Conservation (phyloP, 2,113 vertebrate genomes). For the Dryoscopus gambensis region DNA sequence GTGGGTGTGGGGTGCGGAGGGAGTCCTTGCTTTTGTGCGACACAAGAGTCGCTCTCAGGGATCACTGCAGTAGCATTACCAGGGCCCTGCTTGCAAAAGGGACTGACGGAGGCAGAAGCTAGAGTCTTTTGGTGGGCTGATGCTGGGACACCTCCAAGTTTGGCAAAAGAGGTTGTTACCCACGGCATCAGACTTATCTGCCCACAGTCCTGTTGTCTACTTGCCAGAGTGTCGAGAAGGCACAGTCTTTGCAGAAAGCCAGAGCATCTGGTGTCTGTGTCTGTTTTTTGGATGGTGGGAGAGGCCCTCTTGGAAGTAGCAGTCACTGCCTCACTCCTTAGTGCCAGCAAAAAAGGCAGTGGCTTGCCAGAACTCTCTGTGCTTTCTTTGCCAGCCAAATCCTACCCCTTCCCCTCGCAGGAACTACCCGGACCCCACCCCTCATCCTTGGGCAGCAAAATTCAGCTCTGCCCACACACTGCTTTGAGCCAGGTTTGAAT, state of each 20-base stretch:
- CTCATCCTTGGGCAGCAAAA: conserved; percentile 7
- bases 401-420: not conserved
- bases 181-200: not conserved
- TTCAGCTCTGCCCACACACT: not conserved
- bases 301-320: not conserved
- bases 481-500: not conserved
- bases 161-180: not conserved
- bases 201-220: not conserved
- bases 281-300: not conserved
- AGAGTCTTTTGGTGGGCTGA: not conserved
- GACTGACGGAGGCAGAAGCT: not conserved
- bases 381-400: not conserved
- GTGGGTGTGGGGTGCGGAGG: not conserved
- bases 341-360: not conserved
- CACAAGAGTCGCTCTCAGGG: not conserved
- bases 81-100: not conserved
- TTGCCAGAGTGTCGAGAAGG: not conserved
- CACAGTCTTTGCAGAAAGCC: not conserved
- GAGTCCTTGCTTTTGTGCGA: not conserved
- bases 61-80: not conserved
- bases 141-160: not conserved
- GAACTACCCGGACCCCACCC: not conserved
- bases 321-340: not conserved
- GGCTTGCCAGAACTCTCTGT: fast-evolving
- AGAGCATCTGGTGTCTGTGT: not conserved